A percentile compares a stretch with the other conserved stretches of the same genome.
phyloP scores from a whole-genome alignment of 2,113 vertebrate genomes.

The Orycteropus afer region DNA sequence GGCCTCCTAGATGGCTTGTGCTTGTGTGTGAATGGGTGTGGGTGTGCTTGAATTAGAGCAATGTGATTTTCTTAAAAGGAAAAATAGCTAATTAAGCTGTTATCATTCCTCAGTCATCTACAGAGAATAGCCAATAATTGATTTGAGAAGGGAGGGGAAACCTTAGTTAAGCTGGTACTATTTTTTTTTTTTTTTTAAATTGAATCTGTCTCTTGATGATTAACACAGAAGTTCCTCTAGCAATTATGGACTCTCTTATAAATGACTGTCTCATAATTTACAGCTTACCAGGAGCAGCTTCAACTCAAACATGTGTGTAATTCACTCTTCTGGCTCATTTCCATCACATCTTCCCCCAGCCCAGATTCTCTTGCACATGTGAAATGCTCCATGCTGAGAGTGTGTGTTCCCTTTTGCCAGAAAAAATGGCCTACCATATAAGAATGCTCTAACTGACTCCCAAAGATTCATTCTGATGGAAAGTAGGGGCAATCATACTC shows the following conservation, averaged over 20 bases:
- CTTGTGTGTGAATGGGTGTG: background rate
- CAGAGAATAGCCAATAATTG: slow-evolving; percentile 78
- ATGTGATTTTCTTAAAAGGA: slow-evolving; percentile 71
- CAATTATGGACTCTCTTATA: slow-evolving; percentile 73
- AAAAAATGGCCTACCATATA: background rate
- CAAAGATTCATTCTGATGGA: background rate
- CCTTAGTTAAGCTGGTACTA: background rate
- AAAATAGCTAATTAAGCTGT: slow-evolving; percentile 80
- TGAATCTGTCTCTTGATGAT: slow-evolving; percentile 76
- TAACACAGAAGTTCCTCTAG: slow-evolving; percentile 80
- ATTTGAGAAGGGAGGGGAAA: slow-evolving; percentile 68
- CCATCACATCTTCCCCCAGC: background rate
- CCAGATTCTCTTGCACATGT: accelerated
- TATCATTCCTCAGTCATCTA: slow-evolving; percentile 59
- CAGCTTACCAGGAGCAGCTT: slow-evolving; percentile 63
- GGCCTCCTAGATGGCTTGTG: background rate
- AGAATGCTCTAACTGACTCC: background rate
- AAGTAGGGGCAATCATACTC: background rate
- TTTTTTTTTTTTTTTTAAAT: slow-evolving; percentile 66
- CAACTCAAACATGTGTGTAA: background rate
- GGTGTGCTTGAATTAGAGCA: background rate
- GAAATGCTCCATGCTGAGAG: background rate
- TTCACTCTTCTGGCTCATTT: slow-evolving; percentile 36
- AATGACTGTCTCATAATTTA: slow-evolving; percentile 75
- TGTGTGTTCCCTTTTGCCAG: background rate